Conservation (phyloP, 1,140 invertebrate species). For the Drosophila mojavensis region DNA sequence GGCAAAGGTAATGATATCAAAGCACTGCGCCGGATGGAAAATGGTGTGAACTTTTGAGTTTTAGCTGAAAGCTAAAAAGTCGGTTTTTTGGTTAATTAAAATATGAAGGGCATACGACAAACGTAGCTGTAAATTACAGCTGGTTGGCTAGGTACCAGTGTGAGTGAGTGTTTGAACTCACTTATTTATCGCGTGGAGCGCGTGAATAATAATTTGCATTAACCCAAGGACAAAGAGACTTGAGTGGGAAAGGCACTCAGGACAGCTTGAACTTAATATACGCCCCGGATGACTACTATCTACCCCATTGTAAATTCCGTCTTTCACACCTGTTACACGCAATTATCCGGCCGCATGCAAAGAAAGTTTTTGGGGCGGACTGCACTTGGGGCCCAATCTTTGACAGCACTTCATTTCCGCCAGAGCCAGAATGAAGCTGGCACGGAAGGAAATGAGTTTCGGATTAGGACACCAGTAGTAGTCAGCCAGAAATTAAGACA, state of each 20-base stretch:
- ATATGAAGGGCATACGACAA: constrained; percentile 55
- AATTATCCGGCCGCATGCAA: constrained; percentile 70
- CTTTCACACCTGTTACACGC: constrained; percentile 82
- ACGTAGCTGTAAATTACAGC: constrained; percentile 47
- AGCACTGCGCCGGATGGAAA: constrained; percentile 45
- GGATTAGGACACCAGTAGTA: constrained; percentile 71
- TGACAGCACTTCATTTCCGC: constrained; percentile 67
- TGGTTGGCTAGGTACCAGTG: constrained; percentile 21
- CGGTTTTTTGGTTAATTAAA: constrained; percentile 65
- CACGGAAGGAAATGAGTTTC: constrained; percentile 77
- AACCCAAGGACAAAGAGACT: constrained; percentile 20
- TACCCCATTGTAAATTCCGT: constrained; percentile 75
- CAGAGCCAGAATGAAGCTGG: constrained; percentile 32
- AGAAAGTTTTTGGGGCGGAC: constrained; percentile 56
- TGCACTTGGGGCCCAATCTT: constrained; percentile 54
- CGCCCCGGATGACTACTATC: constrained; percentile 39
- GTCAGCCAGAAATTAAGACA: constrained; percentile 16
- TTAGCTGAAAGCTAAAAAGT: neutral
- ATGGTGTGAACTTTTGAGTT: constrained; percentile 62
- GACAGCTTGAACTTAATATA: constrained; percentile 70
- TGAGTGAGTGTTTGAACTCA: neutral
- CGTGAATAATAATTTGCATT: constrained; percentile 75
- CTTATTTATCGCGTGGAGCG: constrained; percentile 48
- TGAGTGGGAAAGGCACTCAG: neutral
- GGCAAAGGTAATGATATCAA: constrained; percentile 13